phyloP scores from a whole-genome alignment of 2,113 vertebrate genomes.

The Saccopteryx bilineata region DNA sequence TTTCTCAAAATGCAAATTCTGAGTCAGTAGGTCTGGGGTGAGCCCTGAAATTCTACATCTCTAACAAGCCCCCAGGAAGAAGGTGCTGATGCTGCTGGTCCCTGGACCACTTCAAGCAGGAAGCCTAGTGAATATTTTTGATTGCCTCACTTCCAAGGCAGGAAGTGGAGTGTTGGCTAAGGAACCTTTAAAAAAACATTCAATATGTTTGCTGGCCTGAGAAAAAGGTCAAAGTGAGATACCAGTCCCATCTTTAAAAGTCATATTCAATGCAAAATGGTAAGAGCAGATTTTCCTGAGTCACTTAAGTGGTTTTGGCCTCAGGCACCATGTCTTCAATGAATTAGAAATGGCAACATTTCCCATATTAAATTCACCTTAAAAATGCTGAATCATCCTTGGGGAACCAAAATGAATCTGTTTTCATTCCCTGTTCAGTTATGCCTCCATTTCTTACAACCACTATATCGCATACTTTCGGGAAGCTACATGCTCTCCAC shows the following conservation, averaged over 20 bases:
- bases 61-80: neutral
- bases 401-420: conserved; percentile 64
- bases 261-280: neutral
- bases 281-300: conserved; percentile 79
- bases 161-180: neutral
- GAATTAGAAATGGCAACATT: conserved; percentile 74
- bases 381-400: conserved; percentile 79
- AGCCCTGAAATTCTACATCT: neutral
- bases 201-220: conserved; percentile 44
- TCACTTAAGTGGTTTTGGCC: conserved; percentile 82
- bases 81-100: neutral
- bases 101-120: neutral
- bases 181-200: neutral
- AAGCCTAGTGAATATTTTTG: neutral
- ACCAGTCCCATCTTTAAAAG: conserved; percentile 61
- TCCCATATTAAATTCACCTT: conserved; percentile 80
- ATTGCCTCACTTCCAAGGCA: neutral
- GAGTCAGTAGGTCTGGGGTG: neutral
- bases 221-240: conserved; percentile 64
- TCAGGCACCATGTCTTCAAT: conserved; percentile 67
- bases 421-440: conserved; percentile 60
- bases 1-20: conserved; percentile 46
- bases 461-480: conserved; percentile 8
- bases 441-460: conserved; percentile 54
- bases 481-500: neutral